Conservation (phyloP, 1,140 invertebrate species). For the Acromyrmex echinatior region DNA sequence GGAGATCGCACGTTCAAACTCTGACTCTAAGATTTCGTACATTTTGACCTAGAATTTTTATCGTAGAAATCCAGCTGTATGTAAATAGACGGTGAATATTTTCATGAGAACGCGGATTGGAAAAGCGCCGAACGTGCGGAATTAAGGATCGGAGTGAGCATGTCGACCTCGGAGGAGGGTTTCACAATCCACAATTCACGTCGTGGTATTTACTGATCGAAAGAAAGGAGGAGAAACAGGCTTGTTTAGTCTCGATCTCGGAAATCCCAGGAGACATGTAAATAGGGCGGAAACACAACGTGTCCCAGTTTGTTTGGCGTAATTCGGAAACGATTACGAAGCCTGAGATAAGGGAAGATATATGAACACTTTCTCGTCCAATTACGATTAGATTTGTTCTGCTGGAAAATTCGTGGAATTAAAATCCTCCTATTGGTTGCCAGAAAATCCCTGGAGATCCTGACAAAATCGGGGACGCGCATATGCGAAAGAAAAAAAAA, state of each 20-base stretch:
- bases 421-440: conserved; percentile 22
- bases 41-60: neutral
- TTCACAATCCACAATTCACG: conserved; percentile 51
- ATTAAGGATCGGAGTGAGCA: conserved; percentile 63
- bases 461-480: neutral
- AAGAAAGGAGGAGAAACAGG: conserved; percentile 65
- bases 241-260: conserved; percentile 65
- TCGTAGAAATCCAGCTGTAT: conserved; percentile 3
- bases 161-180: neutral
- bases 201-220: conserved; percentile 62
- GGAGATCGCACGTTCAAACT: neutral
- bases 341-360: conserved; percentile 24
- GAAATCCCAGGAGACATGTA: conserved; percentile 66
- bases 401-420: conserved; percentile 55
- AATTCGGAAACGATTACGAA: conserved; percentile 72
- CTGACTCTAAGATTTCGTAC: neutral
- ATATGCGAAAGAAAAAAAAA: conserved; percentile 17
- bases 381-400: conserved; percentile 60
- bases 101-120: neutral
- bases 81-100: conserved; percentile 37
- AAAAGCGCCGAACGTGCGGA: conserved; percentile 56
- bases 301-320: conserved; percentile 57
- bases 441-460: conserved; percentile 4
- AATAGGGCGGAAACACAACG: conserved; percentile 60
- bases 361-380: conserved; percentile 50